These are phyloP conservation scores for Drosophila obscura DNA, from an alignment of 1,140 invertebrate species.

Conservation along the genomic window DNA sequence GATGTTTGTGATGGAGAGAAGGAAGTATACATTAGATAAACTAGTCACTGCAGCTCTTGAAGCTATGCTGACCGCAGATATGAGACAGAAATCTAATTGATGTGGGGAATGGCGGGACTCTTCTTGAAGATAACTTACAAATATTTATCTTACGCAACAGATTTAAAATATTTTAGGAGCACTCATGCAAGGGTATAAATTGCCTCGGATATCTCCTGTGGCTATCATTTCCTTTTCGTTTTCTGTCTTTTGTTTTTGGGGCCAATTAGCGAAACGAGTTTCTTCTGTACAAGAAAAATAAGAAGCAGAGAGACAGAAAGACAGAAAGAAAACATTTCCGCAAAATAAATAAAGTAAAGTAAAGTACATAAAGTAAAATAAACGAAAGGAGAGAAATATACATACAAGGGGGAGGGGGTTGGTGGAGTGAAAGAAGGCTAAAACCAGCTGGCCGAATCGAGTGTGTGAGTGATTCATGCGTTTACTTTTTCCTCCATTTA, in stretches of 20 bases:
- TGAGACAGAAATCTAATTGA: no score
- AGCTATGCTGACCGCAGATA: no score
- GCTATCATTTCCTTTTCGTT: conserved; percentile 5
- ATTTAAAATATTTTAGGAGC: no score
- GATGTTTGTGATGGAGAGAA: no score
- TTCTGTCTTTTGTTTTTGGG: conserved; percentile 22
- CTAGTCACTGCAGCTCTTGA: no score
- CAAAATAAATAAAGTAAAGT: conserved; percentile 54
- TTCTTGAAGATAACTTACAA: no score
- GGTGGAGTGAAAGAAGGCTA: conserved; percentile 26
- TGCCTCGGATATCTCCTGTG: no score
- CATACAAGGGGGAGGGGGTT: neutral
- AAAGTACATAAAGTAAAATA: conserved; percentile 18
- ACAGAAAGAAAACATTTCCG: conserved; percentile 63
- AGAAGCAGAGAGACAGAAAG: conserved; percentile 17
- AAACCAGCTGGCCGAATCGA: conserved; percentile 61
- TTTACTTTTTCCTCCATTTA: conserved; percentile 43
- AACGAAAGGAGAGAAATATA: neutral
- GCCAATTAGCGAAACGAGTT: conserved; percentile 69
- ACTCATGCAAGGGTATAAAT: no score
- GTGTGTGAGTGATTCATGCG: conserved; percentile 73
- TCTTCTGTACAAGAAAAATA: conserved; percentile 50
- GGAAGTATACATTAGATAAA: no score
- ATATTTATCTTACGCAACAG: no score
- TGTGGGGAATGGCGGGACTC: no score